These are phyloP conservation scores for Rana temporaria DNA, from an alignment of 2,113 vertebrate genomes.

Conservation along the genomic window DNA sequence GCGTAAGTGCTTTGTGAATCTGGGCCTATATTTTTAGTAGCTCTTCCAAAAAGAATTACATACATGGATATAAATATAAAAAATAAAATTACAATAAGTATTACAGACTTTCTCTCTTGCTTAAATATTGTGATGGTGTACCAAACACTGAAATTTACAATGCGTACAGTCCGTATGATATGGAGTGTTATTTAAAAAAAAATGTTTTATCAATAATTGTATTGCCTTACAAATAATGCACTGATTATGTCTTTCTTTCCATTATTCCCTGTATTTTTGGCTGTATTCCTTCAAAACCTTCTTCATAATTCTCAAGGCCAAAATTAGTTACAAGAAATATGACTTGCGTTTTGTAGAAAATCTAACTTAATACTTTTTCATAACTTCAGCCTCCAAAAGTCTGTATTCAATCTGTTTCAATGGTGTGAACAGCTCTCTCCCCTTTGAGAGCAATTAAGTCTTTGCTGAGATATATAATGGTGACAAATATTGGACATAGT, in stretches of 20 bases:
- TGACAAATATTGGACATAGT: conserved; percentile 32
- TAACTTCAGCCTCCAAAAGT: conserved; percentile 40
- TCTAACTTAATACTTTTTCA: conserved; percentile 40
- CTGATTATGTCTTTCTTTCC: not conserved
- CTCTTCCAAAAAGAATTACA: too few species aligned
- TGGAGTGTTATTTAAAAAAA: too few species aligned
- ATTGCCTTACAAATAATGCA: too few species aligned
- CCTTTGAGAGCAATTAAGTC: conserved; percentile 61
- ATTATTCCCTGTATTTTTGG: not conserved
- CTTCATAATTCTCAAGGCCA: conserved; percentile 47
- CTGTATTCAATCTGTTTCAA: conserved; percentile 55
- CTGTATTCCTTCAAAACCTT: conserved; percentile 17
- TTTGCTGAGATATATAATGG: conserved; percentile 55
- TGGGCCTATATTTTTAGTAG: too few species aligned
- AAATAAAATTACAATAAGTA: too few species aligned
- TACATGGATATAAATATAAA: too few species aligned
- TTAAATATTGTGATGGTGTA: too few species aligned
- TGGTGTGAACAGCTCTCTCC: conserved; percentile 31
- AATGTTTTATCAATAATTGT: too few species aligned
- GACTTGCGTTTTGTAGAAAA: not conserved
- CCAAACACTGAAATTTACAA: too few species aligned
- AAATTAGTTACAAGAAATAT: conserved; percentile 25
- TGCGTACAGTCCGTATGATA: too few species aligned
- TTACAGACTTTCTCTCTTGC: too few species aligned
- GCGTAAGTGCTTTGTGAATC: too few species aligned